phyloP scores from a whole-genome alignment of 37 sponge, comb jelly and placozoan species.

The Chondrosia reniformis region DNA sequence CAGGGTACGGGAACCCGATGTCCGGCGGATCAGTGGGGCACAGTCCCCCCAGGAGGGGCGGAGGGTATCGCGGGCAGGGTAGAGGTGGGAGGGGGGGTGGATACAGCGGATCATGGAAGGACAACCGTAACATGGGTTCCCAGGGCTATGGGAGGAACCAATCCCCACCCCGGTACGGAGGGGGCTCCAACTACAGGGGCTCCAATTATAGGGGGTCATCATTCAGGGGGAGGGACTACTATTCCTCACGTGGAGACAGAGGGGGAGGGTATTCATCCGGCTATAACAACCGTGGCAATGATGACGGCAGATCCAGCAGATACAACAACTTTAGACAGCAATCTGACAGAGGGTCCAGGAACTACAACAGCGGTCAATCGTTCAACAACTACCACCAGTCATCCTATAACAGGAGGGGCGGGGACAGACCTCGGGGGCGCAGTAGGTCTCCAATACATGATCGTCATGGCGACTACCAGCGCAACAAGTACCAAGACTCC shows the following conservation, averaged over 20 bases:
- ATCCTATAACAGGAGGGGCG: constrained; percentile 8
- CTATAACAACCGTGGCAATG: neutral
- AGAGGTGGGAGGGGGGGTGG: neutral
- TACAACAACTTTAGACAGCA: too few relatives aligned
- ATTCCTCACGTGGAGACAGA: too few relatives aligned
- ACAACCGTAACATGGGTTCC: too few relatives aligned
- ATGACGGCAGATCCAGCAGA: constrained; percentile 14
- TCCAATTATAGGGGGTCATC: constrained; percentile 1
- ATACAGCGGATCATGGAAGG: too few relatives aligned
- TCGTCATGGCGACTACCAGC: too few relatives aligned
- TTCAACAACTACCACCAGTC: neutral
- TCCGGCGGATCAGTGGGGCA: neutral
- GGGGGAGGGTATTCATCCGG: neutral
- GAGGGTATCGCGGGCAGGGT: neutral
- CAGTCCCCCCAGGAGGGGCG: neutral
- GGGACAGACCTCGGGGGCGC: neutral
- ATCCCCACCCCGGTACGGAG: too few relatives aligned
- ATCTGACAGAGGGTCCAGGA: too few relatives aligned
- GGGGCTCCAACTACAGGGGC: too few relatives aligned
- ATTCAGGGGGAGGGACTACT: constrained; percentile 3
- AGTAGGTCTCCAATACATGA: too few relatives aligned
- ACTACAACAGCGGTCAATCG: constrained; percentile 11
- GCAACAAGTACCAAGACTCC: neutral
- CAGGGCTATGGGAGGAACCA: too few relatives aligned
- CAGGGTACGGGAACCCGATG: neutral